Base-by-base conservation (phyloP, 2,888 invertebrate genomes). In the Entomobrya proxima region DNA sequence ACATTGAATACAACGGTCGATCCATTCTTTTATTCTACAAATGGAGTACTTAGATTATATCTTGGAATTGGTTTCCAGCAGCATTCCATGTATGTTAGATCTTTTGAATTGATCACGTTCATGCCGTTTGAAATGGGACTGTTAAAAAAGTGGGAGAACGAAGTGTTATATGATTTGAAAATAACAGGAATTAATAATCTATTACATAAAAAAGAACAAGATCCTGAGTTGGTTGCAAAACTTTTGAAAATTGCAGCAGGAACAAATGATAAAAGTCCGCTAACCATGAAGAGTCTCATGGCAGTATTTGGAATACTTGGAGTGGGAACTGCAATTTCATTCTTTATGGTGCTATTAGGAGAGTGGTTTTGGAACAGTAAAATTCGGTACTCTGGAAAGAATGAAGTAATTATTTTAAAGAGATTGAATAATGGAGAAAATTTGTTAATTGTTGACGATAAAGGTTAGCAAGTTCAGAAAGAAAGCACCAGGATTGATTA, bases 61-160 rank as follows among this genome's bases (percentile, higher is more conserved):
- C 7, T 37, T 44, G 72, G 83, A 2, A 35, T 85, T 1, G 81
- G 77, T 0, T 87, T 87, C 37, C 85, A 85, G 21, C 64, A 85
- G 55, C 55, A 87, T 47, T 87, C 87, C 5, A 76, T 81, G 11
- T 87, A 67, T 74, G 72, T 58, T 0, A 15, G 11, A 1, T 37
- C 67, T 1, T 69, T 87, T 50, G 64, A 58, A 44, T 2, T 55
- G 0, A 85, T 85, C n/a, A 58, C 40, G 2, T 35, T 37, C 0
- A 32, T 40, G 30, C 32, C 50, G 13, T 67, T 37, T 21, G 80
- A 75, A 15, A 84, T 76, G 80, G 83, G 84, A 13, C 24, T 87
- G 5, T 24, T 55, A 1, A n/a, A 13, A 0, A 84, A 76, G 35
- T 69, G 67, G 67, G 40, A 69, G 24, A 1, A 40, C 15, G 11